Evolutionary conservation across 2,113 vertebrate species (phyloP).

Genomic region (Sinocyclocheilus anophthalmus): DNA sequence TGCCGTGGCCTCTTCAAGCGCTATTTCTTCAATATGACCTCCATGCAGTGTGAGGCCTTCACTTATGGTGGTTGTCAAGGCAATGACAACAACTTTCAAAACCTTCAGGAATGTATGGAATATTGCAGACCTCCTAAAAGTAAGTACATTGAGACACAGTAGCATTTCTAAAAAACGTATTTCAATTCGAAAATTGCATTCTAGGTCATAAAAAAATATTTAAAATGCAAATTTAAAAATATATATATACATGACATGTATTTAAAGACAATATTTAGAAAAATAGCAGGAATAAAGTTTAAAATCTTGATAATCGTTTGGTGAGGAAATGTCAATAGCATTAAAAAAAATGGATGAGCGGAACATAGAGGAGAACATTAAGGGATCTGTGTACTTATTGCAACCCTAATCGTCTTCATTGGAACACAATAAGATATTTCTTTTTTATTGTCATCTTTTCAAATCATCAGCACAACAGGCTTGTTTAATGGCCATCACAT

Average conservation of each 20-base stretch:
- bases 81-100: slow-evolving; percentile 82
- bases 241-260: not conserved
- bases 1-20: slow-evolving; percentile 70
- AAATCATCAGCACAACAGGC: not conserved
- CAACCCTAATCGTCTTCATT: not conserved
- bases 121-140: slow-evolving; percentile 82
- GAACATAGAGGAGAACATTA: not conserved
- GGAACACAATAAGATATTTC: not conserved
- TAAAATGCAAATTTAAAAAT: not conserved
- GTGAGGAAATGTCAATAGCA: not conserved
- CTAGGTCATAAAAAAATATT: not conserved
- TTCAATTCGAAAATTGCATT: no score
- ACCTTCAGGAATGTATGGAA: slow-evolving; percentile 75
- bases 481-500: not conserved
- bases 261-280: not conserved
- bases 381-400: not conserved
- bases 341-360: not conserved
- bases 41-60: slow-evolving; percentile 86
- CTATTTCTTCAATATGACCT: slow-evolving; percentile 89
- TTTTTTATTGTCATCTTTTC: not conserved
- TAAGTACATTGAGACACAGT: slow-evolving; percentile 58
- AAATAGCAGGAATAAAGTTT: not conserved
- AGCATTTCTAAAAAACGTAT: not conserved
- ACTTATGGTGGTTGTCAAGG: slow-evolving; percentile 77
- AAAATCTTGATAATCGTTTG: not conserved